Evolutionary conservation across 2,113 vertebrate genomes (phyloP).

Genomic region (Gadus macrocephalus): DNA sequence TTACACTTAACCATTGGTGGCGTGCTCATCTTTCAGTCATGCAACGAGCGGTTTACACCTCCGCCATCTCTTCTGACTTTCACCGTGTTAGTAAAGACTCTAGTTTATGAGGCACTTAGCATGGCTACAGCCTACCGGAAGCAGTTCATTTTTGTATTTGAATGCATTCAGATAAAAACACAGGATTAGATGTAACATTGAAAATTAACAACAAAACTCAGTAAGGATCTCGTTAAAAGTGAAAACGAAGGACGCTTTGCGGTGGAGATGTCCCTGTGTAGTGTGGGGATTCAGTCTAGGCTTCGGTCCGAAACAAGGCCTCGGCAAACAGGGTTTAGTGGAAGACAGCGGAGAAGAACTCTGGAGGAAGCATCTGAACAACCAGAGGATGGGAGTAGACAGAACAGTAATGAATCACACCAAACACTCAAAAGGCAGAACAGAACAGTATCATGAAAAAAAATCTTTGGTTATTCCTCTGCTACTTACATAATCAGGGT

Average conservation of each 20-base stretch:
- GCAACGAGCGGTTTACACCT: conserved; percentile 41
- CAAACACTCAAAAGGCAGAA: neutral
- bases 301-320: too few relatives aligned
- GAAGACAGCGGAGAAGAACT: conserved; percentile 16
- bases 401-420: too few relatives aligned
- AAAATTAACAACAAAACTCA: too few relatives aligned
- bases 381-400: too few relatives aligned
- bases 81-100: conserved; percentile 23
- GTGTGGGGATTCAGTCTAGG: too few relatives aligned
- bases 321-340: neutral
- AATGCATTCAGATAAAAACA: too few relatives aligned
- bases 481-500: conserved; percentile 7
- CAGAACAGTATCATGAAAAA: neutral
- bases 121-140: conserved; percentile 27
- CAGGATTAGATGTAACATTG: too few relatives aligned
- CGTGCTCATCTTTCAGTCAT: conserved; percentile 40
- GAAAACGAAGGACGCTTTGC: too few relatives aligned
- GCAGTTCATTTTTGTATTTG: neutral
- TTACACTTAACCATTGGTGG: conserved; percentile 28
- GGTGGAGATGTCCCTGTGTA: too few relatives aligned
- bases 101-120: conserved; percentile 59
- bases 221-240: too few relatives aligned
- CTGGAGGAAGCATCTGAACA: conserved; percentile 22
- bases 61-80: conserved; percentile 21
- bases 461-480: neutral